Base-by-base conservation (phyloP, 2,888 invertebrate genomes). In the Trisateles emortualis region DNA sequence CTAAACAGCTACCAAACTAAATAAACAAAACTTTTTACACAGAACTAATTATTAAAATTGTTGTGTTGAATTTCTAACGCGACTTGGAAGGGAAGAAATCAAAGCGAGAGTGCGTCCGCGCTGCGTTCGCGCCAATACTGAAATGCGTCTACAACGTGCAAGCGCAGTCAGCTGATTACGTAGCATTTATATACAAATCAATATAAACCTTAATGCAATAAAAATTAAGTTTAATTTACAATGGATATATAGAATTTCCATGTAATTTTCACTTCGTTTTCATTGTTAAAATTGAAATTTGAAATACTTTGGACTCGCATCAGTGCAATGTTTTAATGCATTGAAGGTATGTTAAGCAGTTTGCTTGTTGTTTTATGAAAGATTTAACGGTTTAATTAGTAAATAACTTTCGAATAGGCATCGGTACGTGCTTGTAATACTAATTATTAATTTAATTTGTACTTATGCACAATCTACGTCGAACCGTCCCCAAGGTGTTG, bases 81-180 rank as follows among this genome's bases (percentile, higher is more conserved):
- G 33, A 57, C 55, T 76, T 70, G 66, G n/a, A 81, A 74, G 9
- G 22, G n/a, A 45, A 26, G 16, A 45, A 70, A 68, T 65, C 61
- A 66, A 53, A 67, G 64, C 68, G 71, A 54, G 44, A 57, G 59
- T 70, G 61, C 73, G 76, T 78, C 55, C 72, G 68, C 80, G 78
- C 86, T 74, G 74, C 79, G 84, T 81, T 81, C 84, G 83, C 85
- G 83, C 83, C 78, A 76, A 81, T 68, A 87, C 87, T 87, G 80
- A 80, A 80, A 78, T 69, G 78, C 76, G 76, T 40, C 71, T 64
- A 77, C 14, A 30, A 30, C 40, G 36, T 32, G 4, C 42, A 52
- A 49, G 24, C 65, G 49, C 46, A 26, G 52, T 52, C 87, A 88
- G 87, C 87, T 88, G 88, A 84, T 84, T 78, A 64, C 73, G 64